phyloP scores from a whole-genome alignment of 2,113 vertebrate species.

The Neodon shergylaensis region DNA sequence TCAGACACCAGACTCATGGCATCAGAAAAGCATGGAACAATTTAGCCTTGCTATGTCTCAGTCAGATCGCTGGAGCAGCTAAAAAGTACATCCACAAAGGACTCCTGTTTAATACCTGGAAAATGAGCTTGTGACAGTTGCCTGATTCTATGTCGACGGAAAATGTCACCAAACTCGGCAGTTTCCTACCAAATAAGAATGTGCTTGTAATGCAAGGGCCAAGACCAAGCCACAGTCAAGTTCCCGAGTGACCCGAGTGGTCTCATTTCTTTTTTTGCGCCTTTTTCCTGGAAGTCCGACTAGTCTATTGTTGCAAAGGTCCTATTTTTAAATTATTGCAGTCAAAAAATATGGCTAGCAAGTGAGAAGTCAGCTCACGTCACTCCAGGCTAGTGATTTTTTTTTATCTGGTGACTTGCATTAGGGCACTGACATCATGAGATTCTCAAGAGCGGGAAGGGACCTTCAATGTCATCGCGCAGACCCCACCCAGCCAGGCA shows the following conservation, averaged over 20 bases:
- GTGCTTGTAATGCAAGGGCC: not conserved
- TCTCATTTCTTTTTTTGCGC: conserved; percentile 24
- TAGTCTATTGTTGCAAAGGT: conserved; percentile 46
- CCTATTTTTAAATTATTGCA: conserved; percentile 57
- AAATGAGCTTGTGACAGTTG: not conserved
- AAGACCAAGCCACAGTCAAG: not conserved
- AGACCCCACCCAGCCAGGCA: conserved; percentile 56
- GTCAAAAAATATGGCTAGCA: not conserved
- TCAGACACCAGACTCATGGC: not conserved
- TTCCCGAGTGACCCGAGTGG: conserved; percentile 43
- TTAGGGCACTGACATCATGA: conserved; percentile 45
- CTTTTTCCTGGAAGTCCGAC: conserved; percentile 67
- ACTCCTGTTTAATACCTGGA: not conserved
- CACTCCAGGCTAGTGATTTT: not conserved
- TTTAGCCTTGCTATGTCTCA: not conserved
- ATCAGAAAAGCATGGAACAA: not conserved
- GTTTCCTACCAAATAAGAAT: conserved; percentile 13
- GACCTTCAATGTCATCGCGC: conserved; percentile 39
- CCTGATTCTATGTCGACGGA: not conserved
- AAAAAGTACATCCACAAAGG: not conserved
- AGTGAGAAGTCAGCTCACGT: not conserved
- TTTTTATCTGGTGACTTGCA: not conserved
- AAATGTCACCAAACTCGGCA: not conserved
- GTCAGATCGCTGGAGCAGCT: not conserved
- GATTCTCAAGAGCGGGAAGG: conserved; percentile 33